Conservation (phyloP, 2,113 vertebrate species). For the Varanus komodoensis region DNA sequence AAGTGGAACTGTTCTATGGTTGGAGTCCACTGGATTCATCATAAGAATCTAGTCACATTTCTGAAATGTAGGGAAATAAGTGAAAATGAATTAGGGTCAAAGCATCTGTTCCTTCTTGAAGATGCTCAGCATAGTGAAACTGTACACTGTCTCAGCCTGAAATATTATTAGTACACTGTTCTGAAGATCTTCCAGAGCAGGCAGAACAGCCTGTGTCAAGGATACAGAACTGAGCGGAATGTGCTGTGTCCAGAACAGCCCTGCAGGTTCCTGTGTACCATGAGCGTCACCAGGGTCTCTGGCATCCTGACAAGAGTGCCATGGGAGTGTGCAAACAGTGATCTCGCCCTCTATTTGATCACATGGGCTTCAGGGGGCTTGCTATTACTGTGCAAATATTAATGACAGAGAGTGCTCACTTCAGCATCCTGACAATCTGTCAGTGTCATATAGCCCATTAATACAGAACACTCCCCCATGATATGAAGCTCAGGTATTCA, state of each 20-base stretch:
- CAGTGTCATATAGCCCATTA: background rate
- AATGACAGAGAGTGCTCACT: background rate
- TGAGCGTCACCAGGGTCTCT: background rate
- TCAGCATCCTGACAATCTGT: slow-evolving; percentile 17
- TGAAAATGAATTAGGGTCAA: background rate
- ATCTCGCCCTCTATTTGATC: background rate
- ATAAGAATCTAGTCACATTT: background rate
- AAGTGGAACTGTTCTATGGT: background rate
- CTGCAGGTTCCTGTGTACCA: background rate
- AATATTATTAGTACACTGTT: background rate
- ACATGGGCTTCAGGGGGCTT: background rate
- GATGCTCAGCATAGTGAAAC: background rate
- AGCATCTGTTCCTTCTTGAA: background rate
- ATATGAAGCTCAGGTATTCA: background rate
- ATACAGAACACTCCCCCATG: background rate
- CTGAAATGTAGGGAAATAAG: background rate
- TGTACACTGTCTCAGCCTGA: background rate
- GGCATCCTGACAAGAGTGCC: background rate
- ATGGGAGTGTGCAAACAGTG: background rate
- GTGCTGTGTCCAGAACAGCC: background rate
- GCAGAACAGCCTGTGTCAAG: background rate
- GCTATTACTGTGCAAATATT: slow-evolving; percentile 10
- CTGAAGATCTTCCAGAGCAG: background rate
- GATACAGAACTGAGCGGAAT: background rate
- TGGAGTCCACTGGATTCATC: background rate